These are phyloP conservation scores for Atta colombica DNA, from an alignment of 1,140 invertebrate species.

Conservation along the genomic window DNA sequence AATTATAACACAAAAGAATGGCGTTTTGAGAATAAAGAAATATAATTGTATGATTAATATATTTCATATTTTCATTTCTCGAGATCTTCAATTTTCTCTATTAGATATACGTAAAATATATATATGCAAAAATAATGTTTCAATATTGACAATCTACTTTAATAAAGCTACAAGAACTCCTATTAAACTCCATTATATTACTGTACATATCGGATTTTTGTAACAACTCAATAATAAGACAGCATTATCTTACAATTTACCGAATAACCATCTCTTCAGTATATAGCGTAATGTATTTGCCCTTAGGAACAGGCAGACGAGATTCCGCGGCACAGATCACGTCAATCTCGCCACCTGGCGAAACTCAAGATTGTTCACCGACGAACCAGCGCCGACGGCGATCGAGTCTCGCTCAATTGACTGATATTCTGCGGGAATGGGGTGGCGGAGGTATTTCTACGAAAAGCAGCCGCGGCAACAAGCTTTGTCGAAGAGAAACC, in stretches of 20 bases:
- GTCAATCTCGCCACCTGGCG: conserved; percentile 92
- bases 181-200: neutral
- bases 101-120: too few species aligned
- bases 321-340: conserved; percentile 96
- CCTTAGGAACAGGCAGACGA: conserved; percentile 89
- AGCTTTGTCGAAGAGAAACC: conserved; percentile 93
- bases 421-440: conserved; percentile 93
- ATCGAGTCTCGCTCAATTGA: conserved; percentile 94
- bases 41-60: neutral
- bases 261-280: neutral
- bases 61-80: neutral
- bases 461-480: conserved; percentile 89
- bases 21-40: neutral
- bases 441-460: conserved; percentile 90
- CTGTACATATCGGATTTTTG: neutral
- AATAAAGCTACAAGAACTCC: conserved; percentile 11
- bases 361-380: conserved; percentile 89
- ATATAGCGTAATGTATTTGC: neutral
- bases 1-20: neutral
- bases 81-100: neutral
- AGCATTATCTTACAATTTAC: neutral
- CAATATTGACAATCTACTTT: neutral
- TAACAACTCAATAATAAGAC: conserved; percentile 5
- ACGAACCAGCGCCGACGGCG: conserved; percentile 91
- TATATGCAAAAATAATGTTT: neutral